phyloP scores from a whole-genome alignment of 2,113 vertebrate genomes.

The Dolichallabes microphthalmus region DNA sequence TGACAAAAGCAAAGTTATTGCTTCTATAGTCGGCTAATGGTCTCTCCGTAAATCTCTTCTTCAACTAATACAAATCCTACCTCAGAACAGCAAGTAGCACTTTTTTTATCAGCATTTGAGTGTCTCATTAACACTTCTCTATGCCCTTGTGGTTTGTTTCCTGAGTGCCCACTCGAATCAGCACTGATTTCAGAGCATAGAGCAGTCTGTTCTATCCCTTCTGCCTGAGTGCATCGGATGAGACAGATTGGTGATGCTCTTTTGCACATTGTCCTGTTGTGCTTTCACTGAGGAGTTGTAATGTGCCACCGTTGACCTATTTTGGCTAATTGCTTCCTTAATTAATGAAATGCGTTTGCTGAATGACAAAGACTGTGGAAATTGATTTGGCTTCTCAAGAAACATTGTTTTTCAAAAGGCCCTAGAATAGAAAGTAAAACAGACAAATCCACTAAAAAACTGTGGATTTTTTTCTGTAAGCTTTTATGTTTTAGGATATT shows the following conservation, averaged over 20 bases:
- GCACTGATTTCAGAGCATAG: conserved; percentile 12
- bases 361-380: conserved; percentile 24
- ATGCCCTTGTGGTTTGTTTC: conserved; percentile 42
- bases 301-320: conserved; percentile 27
- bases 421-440: background rate
- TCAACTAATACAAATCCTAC: conserved; percentile 15
- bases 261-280: conserved; percentile 44
- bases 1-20: conserved; percentile 35
- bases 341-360: conserved; percentile 27
- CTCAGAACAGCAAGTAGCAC: conserved; percentile 6
- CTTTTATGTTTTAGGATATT: conserved; percentile 30
- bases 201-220: conserved; percentile 28
- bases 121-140: conserved; percentile 48
- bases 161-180: conserved; percentile 50
- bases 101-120: conserved; percentile 13
- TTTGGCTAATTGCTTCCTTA: conserved; percentile 33
- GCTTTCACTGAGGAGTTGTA: conserved; percentile 20
- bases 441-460: too few species aligned
- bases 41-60: conserved; percentile 22
- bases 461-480: background rate
- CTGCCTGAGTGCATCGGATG: conserved; percentile 5
- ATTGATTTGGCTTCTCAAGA: conserved; percentile 12
- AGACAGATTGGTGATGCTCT: conserved; percentile 33
- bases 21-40: conserved; percentile 16
- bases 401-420: conserved; percentile 10